Base-by-base conservation (phyloP, 2,797 vertebrate genomes). In the Sorex maritimensis region DNA sequence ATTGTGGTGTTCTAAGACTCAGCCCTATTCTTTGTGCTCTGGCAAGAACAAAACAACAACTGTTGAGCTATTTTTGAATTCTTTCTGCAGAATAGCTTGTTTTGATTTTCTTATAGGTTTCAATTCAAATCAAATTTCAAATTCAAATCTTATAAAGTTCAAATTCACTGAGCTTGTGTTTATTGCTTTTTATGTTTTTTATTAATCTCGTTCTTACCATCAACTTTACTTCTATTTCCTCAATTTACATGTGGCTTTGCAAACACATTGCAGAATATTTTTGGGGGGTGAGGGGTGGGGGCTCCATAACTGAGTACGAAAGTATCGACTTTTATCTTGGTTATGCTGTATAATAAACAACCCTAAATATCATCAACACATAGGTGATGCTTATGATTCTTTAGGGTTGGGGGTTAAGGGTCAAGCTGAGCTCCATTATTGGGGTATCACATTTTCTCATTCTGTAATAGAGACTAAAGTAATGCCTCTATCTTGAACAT, bases 381-480 rank as follows among this genome's bases (percentile, higher is more conserved):
- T n/a, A 72, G 77, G 85, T 69, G 82, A 72, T 90, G 82, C 14
- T 93, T 30, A 41, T 52, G 21, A 69, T 65, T 75, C 58, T 61
- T 61, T 23, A 61, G 21, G 58, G 21, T 61, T 61, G 21, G 58
- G 11, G 65, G 24, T 26, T 28, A 12, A 67, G 28, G 26, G 11
- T 23, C 65, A 67, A 11, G 7, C 21, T 26, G 24, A 67, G 65
- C 12, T 67, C 65, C 11, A 28, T 67, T 67, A 67, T 17, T 65
- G 61, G 19, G 52, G 6, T 65, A 8, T 65, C 61, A 0, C 44
- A 9, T 21, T 19, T 72, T 82, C 58, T 73, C 13, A 46, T 52
- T 79, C 23, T 84, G 21, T 28, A 90, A 21, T 1, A 8, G 21
- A 8, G 17, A 17, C 17, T 55, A 82, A 94, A 38, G 41, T 72